Percentiles rank a stretch among this genome's conserved stretches.
Conservation (phyloP, 2,113 vertebrate species). For the Hippolais icterina region DNA sequence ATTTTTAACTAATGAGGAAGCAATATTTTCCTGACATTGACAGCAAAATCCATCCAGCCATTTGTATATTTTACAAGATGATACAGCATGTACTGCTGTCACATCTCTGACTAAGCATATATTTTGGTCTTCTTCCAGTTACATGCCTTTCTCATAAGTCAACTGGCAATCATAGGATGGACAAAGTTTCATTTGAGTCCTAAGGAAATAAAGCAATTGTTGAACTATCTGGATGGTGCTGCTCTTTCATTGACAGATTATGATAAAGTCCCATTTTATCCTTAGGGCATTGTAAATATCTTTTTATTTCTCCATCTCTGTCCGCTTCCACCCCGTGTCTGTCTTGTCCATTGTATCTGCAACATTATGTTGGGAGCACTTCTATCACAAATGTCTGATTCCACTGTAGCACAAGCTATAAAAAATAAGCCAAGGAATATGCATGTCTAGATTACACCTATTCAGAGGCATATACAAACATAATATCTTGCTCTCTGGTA, state of each 20-base stretch:
- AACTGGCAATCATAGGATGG: slow-evolving; percentile 61
- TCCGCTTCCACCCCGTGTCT: not conserved
- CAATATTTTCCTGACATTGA: slow-evolving; percentile 9
- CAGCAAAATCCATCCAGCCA: not conserved
- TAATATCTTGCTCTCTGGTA: slow-evolving; percentile 22
- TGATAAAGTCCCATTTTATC: not conserved
- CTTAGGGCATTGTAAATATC: not conserved
- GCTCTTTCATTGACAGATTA: not conserved
- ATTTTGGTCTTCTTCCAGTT: slow-evolving; percentile 1
- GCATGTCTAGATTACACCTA: not conserved
- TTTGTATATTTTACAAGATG: slow-evolving; percentile 14
- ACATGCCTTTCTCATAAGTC: slow-evolving; percentile 35
- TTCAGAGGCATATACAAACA: slow-evolving; percentile 45
- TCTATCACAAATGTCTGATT: not conserved
- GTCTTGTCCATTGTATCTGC: not conserved
- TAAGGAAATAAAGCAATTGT: not conserved
- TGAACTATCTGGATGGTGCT: not conserved
- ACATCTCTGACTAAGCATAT: not conserved
- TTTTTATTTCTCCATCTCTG: not conserved
- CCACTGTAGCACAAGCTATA: not conserved
- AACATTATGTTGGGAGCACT: not conserved
- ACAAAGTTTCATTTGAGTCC: slow-evolving; percentile 34
- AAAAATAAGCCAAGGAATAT: not conserved
- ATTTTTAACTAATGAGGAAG: slow-evolving; percentile 48
- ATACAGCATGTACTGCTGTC: not conserved